Conservation (phyloP, 2,888 invertebrate species). For the Ashinkailepas kermadecensis region DNA sequence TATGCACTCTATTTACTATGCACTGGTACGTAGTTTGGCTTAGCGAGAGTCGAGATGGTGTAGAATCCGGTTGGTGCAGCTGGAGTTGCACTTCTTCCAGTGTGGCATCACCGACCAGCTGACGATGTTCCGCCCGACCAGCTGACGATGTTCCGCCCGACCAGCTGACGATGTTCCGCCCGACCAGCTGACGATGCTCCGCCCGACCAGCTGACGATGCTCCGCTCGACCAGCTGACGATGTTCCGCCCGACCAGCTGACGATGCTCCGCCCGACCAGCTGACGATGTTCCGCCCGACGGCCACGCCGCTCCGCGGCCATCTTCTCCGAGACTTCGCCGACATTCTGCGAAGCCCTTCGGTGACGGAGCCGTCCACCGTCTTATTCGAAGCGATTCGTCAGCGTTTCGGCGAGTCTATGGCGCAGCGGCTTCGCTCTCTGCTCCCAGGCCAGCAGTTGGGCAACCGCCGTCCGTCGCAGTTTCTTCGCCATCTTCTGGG, state of each 20-base stretch:
- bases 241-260: no score
- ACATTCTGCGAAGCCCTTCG: neutral
- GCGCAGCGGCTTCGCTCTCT: neutral
- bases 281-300: no score
- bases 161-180: no score
- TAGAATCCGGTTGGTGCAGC: neutral
- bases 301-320: neutral
- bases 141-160: no score
- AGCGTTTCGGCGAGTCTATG: neutral
- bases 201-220: no score
- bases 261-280: no score
- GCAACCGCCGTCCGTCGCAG: neutral
- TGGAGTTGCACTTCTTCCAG: neutral
- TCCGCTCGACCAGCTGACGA: no score
- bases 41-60: no score
- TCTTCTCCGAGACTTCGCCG: neutral
- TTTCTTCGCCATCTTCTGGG: neutral
- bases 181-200: no score
- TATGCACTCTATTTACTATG: no score
- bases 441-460: neutral
- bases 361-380: neutral
- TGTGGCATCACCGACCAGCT: neutral
- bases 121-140: neutral
- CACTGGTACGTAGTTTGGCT: no score
- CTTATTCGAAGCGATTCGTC: neutral